phyloP scores from a whole-genome alignment of 30 jellyfish, hydroid and myxozoan species.

The Chrysaora quinquecirrha region DNA sequence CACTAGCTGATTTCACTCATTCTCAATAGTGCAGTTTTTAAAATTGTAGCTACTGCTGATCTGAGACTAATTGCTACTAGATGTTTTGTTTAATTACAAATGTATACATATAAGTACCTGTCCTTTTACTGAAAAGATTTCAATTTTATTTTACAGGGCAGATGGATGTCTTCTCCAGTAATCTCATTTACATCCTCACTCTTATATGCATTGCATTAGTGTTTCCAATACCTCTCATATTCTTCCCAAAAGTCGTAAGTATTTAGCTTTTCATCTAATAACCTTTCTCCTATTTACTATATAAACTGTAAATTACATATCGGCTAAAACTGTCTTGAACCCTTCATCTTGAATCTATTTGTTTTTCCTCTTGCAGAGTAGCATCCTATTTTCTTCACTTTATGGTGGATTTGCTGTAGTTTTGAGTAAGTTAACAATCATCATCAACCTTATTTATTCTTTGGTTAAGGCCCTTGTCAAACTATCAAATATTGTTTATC shows the following conservation, averaged over 20 bases:
- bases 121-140: not conserved
- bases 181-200: constrained; percentile 25
- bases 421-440: constrained; percentile 43
- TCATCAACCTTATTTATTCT: not conserved
- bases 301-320: no score
- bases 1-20: no score
- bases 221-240: constrained; percentile 52
- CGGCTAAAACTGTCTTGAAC: not conserved
- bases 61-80: not conserved
- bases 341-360: not conserved
- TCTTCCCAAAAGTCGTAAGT: constrained; percentile 78
- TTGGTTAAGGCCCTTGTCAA: no score
- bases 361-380: constrained; percentile 25
- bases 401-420: constrained; percentile 61
- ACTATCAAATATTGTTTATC: no score
- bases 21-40: not conserved
- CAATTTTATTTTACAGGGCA: not conserved
- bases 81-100: not conserved
- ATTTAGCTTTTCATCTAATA: not conserved
- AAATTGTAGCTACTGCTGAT: not conserved
- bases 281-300: not conserved
- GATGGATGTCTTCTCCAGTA: constrained; percentile 29
- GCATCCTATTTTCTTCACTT: constrained; percentile 58
- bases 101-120: not conserved
- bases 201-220: constrained; percentile 46